Base-by-base conservation (phyloP, 2,113 vertebrate genomes). In the Amblyopsis rosae region DNA sequence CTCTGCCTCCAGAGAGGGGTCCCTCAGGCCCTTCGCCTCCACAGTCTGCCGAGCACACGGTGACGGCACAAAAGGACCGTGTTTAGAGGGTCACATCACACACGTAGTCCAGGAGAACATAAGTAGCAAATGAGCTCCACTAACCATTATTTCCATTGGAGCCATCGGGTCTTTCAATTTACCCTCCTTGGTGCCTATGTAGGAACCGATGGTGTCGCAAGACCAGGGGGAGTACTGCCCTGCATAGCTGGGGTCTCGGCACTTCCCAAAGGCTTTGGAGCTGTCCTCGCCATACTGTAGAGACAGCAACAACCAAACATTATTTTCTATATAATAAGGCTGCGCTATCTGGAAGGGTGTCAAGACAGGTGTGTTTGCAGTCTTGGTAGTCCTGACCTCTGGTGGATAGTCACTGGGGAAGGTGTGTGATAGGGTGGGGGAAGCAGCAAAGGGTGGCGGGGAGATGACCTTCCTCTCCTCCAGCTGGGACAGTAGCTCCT, bases 201-300 rank as follows among this genome's bases (percentile, higher is more conserved):
- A 99, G 82, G 97, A 98, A 91, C 96, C 94, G 65, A 99, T 98
- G 65, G 96, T 98, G 81, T 99, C 98, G 89, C 97, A 99, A 16
- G 96, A 99, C 98, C 98, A 99, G 45, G 98, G 98, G 51, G 98
- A 99, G 86, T 98, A 99, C n/a, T 99, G 97, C 73, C 95, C 96
- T 3, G 92, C 67, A 62, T 98, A 99, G 75, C 98, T 96, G 15
- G 95, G 92, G 87, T 95, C 95, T 90, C 96, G 95, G 90, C 95
- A 94, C 88, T 96, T 95, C 47, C 92, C 92, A 70, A 95, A 92
- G 62, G 89, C 82, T 81, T 97, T 98, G 80, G 95, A 88, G 67
- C 93, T 94, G 81, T 99, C 97, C 59, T 98, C 97, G 9, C 95
- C 91, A 77, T 96, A 97, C 96, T 98, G 90, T 26, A 82, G 46